Evolutionary conservation across 2,113 vertebrate genomes (phyloP).

Genomic region (Grammatotria lemairii): DNA sequence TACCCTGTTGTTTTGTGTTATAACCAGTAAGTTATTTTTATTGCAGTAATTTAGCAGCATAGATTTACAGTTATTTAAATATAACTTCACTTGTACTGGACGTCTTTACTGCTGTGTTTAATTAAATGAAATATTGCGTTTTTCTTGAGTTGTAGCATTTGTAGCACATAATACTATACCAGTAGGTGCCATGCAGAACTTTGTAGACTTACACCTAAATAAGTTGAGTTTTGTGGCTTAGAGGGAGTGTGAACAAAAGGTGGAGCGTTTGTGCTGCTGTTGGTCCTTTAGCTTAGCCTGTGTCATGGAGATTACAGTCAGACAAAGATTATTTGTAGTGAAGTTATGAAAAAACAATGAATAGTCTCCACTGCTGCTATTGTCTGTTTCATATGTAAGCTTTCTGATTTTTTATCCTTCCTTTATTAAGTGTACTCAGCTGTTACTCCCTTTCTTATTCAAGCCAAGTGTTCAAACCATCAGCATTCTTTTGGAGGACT

Average conservation of each 20-base stretch:
- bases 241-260: neutral
- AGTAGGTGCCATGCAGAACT: neutral
- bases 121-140: rapidly evolving
- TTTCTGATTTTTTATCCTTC: neutral
- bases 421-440: neutral
- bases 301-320: neutral
- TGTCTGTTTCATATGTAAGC: neutral
- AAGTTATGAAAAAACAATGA: rapidly evolving
- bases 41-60: neutral
- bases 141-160: neutral
- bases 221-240: neutral
- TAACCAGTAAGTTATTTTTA: neutral
- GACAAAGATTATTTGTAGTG: neutral
- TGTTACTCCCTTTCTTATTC: neutral
- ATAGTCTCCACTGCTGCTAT: neutral
- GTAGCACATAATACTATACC: neutral
- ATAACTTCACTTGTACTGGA: rapidly evolving
- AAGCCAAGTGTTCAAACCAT: neutral
- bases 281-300: neutral
- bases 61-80: neutral
- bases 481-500: neutral
- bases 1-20: neutral
- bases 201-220: neutral
- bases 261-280: rapidly evolving
- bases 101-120: neutral